Percentiles rank a stretch among this genome's conserved stretches.
Conservation (phyloP, 53 echinoderm and acorn worm genomes). For the Holothuria scabra region DNA sequence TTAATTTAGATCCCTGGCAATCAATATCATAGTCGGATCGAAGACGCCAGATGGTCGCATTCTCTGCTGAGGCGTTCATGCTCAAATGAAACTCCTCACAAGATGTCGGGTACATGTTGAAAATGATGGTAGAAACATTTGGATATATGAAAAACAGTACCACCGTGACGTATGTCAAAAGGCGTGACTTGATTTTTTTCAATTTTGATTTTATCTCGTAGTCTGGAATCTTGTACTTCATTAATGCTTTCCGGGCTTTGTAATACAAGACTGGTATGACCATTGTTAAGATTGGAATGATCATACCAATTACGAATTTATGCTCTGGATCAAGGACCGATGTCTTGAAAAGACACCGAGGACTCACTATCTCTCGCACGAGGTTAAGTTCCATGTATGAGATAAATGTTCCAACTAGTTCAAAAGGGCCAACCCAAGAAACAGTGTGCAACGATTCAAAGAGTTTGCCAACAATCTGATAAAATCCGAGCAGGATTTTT, state of each 20-base stretch:
- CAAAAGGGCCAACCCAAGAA: conserved; percentile 4
- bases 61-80: background rate
- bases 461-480: conserved; percentile 35
- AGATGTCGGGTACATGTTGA: conserved; percentile 54
- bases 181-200: background rate
- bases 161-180: conserved; percentile 28
- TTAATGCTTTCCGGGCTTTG: background rate
- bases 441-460: conserved; percentile 17
- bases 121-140: conserved; percentile 52
- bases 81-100: conserved; percentile 59
- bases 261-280: background rate
- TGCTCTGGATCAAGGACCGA: background rate
- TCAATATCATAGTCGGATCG: conserved; percentile 62
- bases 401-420: background rate
- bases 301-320: conserved; percentile 24
- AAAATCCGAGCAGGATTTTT: conserved; percentile 41
- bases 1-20: conserved; percentile 23
- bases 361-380: background rate
- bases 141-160: conserved; percentile 65
- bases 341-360: background rate
- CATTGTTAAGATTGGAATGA: background rate
- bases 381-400: conserved; percentile 1
- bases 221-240: background rate
- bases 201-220: conserved; percentile 7
- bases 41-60: conserved; percentile 4